Base-by-base conservation (phyloP, 2,797 vertebrate species). In the Buceros bicornis region DNA sequence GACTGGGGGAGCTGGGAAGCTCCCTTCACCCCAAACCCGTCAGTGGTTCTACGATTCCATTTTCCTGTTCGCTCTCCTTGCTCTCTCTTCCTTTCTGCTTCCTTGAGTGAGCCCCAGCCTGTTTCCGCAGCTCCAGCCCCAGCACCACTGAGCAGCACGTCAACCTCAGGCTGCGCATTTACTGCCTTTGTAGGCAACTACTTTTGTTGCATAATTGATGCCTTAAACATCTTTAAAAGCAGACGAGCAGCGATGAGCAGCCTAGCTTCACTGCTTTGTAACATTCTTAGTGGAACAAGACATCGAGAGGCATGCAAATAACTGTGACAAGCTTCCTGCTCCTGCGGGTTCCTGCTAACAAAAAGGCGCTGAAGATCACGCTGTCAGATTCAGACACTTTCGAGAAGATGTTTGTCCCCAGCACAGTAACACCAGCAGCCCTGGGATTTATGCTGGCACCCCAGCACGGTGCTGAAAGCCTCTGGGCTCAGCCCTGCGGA, bases 111-210 rank as follows among this genome's bases (percentile, higher is more conserved):
- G 40, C 50, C 37, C 48, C 48, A 37, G 42, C 58, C 47, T 4
- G 0, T 18, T 15, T 25, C 58, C 70, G 37, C 5, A 21, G 37
- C 70, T 48, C 65, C 7, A 16, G 31, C 43, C 18, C 1, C 24
- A 25, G 33, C 1, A 8, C 67, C 4, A 40, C 82, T 1, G 28
- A 48, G 73, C 74, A 61, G 51, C 70, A 33, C 79, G 17, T 16
- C 28, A 16, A 2, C 62, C 47, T 31, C 64, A 3, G 12, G 0
- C 3, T 4, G 11, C 6, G 13, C 48, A 11, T 16, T 64, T 42
- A 43, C 17, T 79, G 71, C 66, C 61, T 33, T 8, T 18, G 61
- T 3, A 58, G 24, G 69, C 56, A 70, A 53, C 20, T 3, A 35
- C 45, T 47, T 40, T 31, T 29, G 18, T 11, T 57, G 50, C 40